Evolutionary conservation across 2,113 vertebrate genomes (phyloP).

Genomic region (Athene cunicularia): DNA sequence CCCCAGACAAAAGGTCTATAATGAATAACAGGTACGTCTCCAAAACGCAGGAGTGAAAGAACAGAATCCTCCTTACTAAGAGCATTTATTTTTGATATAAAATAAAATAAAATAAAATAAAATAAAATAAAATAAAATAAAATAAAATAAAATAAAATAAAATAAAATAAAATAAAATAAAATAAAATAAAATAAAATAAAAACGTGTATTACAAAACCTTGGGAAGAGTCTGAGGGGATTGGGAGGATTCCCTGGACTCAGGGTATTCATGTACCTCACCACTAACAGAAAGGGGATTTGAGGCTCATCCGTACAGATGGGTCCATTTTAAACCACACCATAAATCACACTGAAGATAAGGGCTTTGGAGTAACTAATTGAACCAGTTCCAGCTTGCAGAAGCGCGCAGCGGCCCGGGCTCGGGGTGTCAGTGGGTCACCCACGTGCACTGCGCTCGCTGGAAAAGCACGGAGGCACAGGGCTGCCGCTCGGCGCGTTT

Average conservation of each 20-base stretch:
- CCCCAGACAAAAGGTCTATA: background rate
- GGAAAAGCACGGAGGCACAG: too few species aligned
- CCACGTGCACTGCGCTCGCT: rapidly evolving
- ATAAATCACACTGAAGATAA: background rate
- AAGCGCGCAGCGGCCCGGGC: rapidly evolving
- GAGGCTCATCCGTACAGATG: background rate
- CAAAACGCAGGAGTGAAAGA: background rate
- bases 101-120: background rate
- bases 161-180: too few species aligned
- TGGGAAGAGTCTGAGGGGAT: background rate
- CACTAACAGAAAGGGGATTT: background rate
- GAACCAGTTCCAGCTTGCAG: background rate
- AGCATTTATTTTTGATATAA: background rate
- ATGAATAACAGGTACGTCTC: background rate
- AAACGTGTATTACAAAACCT: background rate
- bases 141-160: too few species aligned
- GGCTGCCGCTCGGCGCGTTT: background rate
- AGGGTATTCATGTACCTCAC: background rate
- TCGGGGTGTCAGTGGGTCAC: background rate
- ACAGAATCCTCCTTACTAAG: background rate
- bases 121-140: background rate
- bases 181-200: too few species aligned
- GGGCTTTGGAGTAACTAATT: background rate
- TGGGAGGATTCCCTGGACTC: background rate
- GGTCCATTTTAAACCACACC: background rate